Conservation (phyloP, 1,140 invertebrate species). For the Catajapyx aquilonaris region DNA sequence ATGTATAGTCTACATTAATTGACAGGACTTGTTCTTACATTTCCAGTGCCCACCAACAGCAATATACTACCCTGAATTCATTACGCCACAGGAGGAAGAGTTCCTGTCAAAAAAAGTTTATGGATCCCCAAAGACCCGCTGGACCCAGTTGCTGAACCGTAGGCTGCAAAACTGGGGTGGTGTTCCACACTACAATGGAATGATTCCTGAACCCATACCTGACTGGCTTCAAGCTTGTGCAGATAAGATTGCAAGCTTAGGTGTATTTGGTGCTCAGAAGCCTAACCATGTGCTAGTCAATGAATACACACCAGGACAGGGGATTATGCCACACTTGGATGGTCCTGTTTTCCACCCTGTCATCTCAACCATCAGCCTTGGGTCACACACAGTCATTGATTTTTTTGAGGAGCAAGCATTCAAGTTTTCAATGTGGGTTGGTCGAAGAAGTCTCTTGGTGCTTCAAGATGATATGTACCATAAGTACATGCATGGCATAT, state of each 20-base stretch:
- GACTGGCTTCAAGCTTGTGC: slow-evolving; percentile 55
- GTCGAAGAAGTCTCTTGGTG: background rate
- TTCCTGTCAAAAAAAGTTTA: slow-evolving; percentile 43
- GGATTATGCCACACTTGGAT: slow-evolving; percentile 88
- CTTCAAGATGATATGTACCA: background rate
- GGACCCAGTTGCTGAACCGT: slow-evolving; percentile 78
- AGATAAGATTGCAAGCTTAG: slow-evolving; percentile 44
- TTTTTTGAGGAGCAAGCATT: no score
- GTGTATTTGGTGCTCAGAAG: slow-evolving; percentile 50
- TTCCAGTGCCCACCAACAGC: slow-evolving; percentile 42
- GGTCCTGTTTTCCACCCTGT: slow-evolving; percentile 82
- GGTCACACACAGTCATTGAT: slow-evolving; percentile 71
- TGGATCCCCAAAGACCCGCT: slow-evolving; percentile 74
- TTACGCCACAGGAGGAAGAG: slow-evolving; percentile 58
- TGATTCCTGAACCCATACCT: slow-evolving; percentile 80
- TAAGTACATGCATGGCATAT: background rate
- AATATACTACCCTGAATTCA: slow-evolving; percentile 82
- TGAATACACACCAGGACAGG: slow-evolving; percentile 83
- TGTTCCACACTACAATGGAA: slow-evolving; percentile 74
- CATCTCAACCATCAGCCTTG: slow-evolving; percentile 79
- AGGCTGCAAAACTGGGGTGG: slow-evolving; percentile 94
- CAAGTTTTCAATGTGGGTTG: background rate
- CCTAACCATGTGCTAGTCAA: slow-evolving; percentile 94
- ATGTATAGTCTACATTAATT: no score
- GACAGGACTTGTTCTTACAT: no score